These are phyloP conservation scores for Leptinotarsa peninsularis DNA, from an alignment of 2,888 invertebrate species.

Conservation along the genomic window DNA sequence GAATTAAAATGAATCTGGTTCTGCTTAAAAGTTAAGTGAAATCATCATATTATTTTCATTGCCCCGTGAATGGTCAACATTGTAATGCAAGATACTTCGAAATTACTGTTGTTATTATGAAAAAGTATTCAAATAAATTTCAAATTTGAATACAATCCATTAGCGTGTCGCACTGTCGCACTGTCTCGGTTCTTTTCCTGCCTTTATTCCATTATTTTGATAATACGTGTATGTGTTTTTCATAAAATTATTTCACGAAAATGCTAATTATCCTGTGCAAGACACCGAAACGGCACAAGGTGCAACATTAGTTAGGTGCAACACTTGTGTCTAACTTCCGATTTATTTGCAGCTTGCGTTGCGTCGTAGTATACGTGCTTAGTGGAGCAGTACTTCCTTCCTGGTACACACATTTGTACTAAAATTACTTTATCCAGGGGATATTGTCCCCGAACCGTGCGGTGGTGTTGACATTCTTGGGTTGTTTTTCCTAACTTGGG, in stretches of 20 bases:
- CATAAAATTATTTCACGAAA: slow-evolving; percentile 30
- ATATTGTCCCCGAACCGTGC: background rate
- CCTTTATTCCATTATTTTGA: background rate
- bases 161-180: background rate
- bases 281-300: slow-evolving; percentile 50
- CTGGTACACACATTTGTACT: slow-evolving; percentile 27
- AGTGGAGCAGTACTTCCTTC: slow-evolving; percentile 51
- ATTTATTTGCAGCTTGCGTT: slow-evolving; percentile 48
- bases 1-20: no score
- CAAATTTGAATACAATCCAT: no score
- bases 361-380: slow-evolving; percentile 37
- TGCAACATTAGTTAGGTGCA: slow-evolving; percentile 44
- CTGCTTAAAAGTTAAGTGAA: no score
- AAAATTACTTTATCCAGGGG: background rate
- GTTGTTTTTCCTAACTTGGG: background rate
- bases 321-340: slow-evolving; percentile 42
- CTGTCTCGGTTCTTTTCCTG: background rate
- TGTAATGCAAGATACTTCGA: no score
- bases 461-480: background rate
- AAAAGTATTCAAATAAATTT: no score
- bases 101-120: no score
- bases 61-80: no score
- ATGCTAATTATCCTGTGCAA: slow-evolving; percentile 42
- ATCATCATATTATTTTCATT: no score
- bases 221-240: slow-evolving; percentile 16